A percentile compares a stretch with the other conserved stretches of the same genome.
These are phyloP conservation scores for Drosophila dives DNA, from an alignment of 2,888 invertebrate species.

Conservation along the genomic window DNA sequence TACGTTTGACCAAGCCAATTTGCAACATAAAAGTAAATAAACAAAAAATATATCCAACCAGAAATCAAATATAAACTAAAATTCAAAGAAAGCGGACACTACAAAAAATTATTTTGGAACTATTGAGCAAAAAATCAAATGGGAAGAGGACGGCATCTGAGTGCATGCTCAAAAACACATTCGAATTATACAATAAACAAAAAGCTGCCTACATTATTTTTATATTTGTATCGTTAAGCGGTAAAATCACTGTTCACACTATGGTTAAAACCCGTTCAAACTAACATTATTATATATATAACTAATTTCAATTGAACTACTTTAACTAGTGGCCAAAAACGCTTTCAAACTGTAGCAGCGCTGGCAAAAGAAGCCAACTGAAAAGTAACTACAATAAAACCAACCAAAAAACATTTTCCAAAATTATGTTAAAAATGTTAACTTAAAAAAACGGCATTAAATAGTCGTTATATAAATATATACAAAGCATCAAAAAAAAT, in stretches of 20 bases:
- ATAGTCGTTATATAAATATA: constrained; percentile 40
- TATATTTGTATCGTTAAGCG: neutral
- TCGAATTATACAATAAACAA: constrained; percentile 35
- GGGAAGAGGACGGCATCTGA: constrained; percentile 31
- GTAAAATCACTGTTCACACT: constrained; percentile 6
- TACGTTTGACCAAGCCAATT: constrained; percentile 46
- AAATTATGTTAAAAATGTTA: neutral
- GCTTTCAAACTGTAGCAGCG: constrained; percentile 50
- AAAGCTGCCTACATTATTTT: constrained; percentile 44
- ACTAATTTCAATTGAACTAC: constrained; percentile 45
- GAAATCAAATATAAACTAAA: constrained; percentile 13
- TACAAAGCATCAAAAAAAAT: constrained; percentile 53
- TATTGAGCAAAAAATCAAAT: constrained; percentile 14
- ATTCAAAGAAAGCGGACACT: constrained; percentile 27
- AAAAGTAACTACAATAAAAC: constrained; percentile 48
- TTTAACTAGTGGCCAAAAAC: constrained; percentile 53
- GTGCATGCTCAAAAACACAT: constrained; percentile 51
- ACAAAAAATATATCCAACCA: constrained; percentile 24
- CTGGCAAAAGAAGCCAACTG: constrained; percentile 51
- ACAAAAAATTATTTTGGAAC: constrained; percentile 32
- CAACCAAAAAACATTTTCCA: constrained; percentile 10
- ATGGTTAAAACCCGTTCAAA: constrained; percentile 19
- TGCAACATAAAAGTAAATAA: constrained; percentile 43
- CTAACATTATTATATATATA: constrained; percentile 28
- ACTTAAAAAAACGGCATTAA: constrained; percentile 12